A percentile compares a stretch with the other conserved stretches of the same genome.
phyloP scores from a whole-genome alignment of 2,888 invertebrate species.

The Callinectes sapidus region DNA sequence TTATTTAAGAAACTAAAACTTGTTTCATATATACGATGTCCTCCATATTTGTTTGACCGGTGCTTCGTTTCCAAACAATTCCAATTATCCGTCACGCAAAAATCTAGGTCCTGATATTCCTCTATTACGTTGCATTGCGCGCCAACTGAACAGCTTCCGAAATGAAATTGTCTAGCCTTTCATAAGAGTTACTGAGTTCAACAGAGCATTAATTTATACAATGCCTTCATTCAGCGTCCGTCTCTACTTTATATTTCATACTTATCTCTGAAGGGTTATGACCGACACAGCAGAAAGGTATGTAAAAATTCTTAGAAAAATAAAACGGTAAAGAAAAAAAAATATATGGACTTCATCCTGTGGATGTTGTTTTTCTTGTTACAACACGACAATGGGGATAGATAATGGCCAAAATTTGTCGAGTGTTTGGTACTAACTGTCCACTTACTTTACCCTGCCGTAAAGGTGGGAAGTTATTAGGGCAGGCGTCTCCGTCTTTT shows the following conservation, averaged over 20 bases:
- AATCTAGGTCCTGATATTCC: constrained; percentile 6
- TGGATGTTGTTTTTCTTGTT: neutral
- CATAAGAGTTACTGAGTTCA: neutral
- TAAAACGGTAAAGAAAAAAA: too few relatives aligned
- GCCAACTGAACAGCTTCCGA: neutral
- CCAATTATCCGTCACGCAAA: constrained; percentile 16
- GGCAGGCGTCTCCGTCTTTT: neutral
- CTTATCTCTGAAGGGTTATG: neutral
- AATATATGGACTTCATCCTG: neutral
- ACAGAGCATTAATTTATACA: neutral
- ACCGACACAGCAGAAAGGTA: neutral
- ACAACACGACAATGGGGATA: neutral
- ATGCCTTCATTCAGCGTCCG: neutral
- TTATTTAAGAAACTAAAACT: neutral
- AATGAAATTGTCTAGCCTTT: constrained; percentile 6
- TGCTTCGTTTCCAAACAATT: constrained; percentile 26
- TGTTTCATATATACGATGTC: neutral
- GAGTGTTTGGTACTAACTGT: neutral
- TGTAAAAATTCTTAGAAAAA: neutral
- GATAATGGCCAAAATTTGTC: neutral
- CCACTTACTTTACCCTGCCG: neutral
- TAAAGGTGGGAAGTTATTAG: neutral
- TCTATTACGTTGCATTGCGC: constrained; percentile 2
- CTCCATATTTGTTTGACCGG: neutral
- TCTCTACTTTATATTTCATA: neutral